Evolutionary conservation across 2,113 vertebrate genomes (phyloP).

Genomic region (Tragulus kanchil): DNA sequence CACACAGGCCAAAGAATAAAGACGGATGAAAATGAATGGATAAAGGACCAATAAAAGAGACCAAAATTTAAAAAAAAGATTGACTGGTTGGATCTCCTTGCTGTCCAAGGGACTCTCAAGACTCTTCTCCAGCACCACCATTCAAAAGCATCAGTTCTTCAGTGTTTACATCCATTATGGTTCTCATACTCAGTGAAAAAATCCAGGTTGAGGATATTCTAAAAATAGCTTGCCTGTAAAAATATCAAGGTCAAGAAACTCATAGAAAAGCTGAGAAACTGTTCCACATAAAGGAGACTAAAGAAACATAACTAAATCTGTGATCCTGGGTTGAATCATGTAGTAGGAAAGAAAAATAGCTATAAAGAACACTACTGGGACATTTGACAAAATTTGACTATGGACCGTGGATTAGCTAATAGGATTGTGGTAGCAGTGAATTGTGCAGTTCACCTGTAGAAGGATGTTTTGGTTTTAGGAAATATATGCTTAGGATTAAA

Average conservation of each 20-base stretch:
- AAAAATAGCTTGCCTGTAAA: slow-evolving; percentile 42
- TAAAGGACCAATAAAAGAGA: too few relatives aligned
- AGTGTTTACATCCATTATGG: too few relatives aligned
- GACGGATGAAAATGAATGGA: too few relatives aligned
- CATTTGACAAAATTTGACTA: neutral
- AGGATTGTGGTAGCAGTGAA: neutral
- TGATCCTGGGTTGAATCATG: neutral
- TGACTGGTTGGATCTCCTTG: too few relatives aligned
- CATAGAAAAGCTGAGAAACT: slow-evolving; percentile 29
- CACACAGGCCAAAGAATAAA: too few relatives aligned
- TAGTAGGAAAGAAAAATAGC: neutral
- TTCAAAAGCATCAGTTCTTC: neutral
- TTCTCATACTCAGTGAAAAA: too few relatives aligned
- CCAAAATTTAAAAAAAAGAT: neutral
- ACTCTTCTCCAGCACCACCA: too few relatives aligned
- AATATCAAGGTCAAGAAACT: slow-evolving; percentile 32
- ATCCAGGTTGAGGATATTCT: slow-evolving; percentile 7
- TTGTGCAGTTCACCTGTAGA: neutral
- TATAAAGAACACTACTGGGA: neutral
- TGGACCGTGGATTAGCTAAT: neutral
- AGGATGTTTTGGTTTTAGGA: neutral
- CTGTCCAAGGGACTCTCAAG: too few relatives aligned
- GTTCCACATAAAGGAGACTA: slow-evolving; percentile 29
- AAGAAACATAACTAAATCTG: neutral
- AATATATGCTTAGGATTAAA: neutral